Base-by-base conservation (phyloP, 1,140 invertebrate species). In the Zaprionus capensis region DNA sequence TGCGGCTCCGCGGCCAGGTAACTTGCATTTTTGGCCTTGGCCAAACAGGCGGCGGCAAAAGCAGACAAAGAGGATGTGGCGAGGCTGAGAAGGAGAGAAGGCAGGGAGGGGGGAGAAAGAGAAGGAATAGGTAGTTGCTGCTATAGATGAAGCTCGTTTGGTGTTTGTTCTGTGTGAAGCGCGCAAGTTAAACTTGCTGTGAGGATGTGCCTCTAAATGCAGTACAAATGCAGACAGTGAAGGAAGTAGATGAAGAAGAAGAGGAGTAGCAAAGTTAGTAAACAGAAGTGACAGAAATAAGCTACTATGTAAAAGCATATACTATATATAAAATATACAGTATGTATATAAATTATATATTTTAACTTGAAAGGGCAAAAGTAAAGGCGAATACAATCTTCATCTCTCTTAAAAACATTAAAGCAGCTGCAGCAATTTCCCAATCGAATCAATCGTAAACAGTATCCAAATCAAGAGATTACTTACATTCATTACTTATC, bases 21-120 rank as follows among this genome's bases (percentile, higher is more conserved):
- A 44, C 41, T 71, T 71, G 68, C 69, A 76, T 76, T 72, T 71
- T 67, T 72, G 57, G 74, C 56, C 44, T 36, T 26, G 71, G 38
- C 44, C 12, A 26, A n/a, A 36, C 57, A 56, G 51, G 59, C 12
- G 46, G 71, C 51, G n/a, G 34, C n/a, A 15, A 6, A 46, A 11
- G 20, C 56, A 15, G 31, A 26, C 46, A 49, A 49, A 49, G 46
- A 20, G 46, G 3, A n/a, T 7, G n/a, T 7, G 44, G 9, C 5
- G 38, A 4, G 36, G 22, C 20, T 17, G 38, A 58, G 7, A 3
- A 12, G 5, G 28, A 49, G 20, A 7, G 44, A n/a, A 7, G n/a
- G 17, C 20, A 22, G n/a, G 38, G 12, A 24, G 3, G 34, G 53
- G 2, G 24, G 4, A 0, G 4, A 24, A 31, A 31, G 28, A 31